A percentile compares a stretch with the other conserved stretches of the same genome.
These are phyloP conservation scores for Rhodophaea formosa DNA, from an alignment of 2,888 invertebrate species.

Conservation along the genomic window DNA sequence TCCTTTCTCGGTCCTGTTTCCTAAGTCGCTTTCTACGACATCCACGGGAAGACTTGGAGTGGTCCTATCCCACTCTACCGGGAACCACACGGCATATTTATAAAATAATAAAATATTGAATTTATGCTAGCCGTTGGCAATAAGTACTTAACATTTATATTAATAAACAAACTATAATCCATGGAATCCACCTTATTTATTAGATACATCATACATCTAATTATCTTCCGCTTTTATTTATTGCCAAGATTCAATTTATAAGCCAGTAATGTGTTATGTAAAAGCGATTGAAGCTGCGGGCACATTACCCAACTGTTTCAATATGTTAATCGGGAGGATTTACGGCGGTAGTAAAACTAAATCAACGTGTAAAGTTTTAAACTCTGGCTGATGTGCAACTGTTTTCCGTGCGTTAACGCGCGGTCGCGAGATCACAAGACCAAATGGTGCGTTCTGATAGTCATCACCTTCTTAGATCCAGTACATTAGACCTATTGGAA, in stretches of 20 bases:
- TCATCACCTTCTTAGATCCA: not conserved
- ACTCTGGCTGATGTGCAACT: constrained; percentile 36
- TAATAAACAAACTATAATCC: too few relatives aligned
- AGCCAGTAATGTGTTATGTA: not conserved
- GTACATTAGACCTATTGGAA: not conserved
- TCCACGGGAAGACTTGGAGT: too few relatives aligned
- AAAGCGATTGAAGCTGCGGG: not conserved
- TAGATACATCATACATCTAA: too few relatives aligned
- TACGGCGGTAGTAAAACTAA: constrained; percentile 38
- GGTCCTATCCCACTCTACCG: too few relatives aligned
- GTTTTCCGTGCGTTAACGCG: constrained; percentile 59
- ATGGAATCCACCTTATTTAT: not conserved
- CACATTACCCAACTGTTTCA: constrained; percentile 17
- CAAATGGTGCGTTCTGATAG: not conserved
- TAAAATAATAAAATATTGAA: too few relatives aligned
- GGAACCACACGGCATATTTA: too few relatives aligned
- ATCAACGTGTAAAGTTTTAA: constrained; percentile 33
- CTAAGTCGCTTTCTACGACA: too few relatives aligned
- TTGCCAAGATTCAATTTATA: not conserved
- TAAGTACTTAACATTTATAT: too few relatives aligned
- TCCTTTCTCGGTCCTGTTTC: too few relatives aligned
- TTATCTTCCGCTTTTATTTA: not conserved
- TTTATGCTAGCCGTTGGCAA: too few relatives aligned
- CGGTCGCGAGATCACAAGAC: constrained; percentile 37
- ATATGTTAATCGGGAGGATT: constrained; percentile 24